Conservation (phyloP, 1,140 invertebrate species). For the Bombus difficillimus region DNA sequence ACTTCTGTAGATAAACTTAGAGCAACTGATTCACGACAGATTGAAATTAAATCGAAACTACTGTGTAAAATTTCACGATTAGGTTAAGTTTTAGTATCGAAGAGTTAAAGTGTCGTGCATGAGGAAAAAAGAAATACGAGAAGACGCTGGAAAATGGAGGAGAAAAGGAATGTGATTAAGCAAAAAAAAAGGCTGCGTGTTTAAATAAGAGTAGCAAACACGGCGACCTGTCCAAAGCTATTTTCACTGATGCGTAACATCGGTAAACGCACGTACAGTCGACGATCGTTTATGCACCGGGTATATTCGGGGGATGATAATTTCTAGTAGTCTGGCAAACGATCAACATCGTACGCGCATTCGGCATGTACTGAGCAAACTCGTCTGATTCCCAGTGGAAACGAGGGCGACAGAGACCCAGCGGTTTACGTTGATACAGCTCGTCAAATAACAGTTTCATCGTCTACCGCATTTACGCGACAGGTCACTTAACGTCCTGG, state of each 20-base stretch:
- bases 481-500: slow-evolving; percentile 61
- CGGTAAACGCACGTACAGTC: slow-evolving; percentile 49
- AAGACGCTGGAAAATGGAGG: too few relatives aligned
- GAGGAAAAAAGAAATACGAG: fast-evolving
- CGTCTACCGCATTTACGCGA: slow-evolving; percentile 49
- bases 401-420: slow-evolving; percentile 34
- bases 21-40: too few relatives aligned
- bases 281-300: slow-evolving; percentile 47
- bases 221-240: slow-evolving; percentile 44
- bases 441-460: slow-evolving; percentile 69
- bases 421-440: slow-evolving; percentile 64
- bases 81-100: neutral
- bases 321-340: slow-evolving; percentile 73
- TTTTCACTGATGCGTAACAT: slow-evolving; percentile 59
- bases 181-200: slow-evolving; percentile 7
- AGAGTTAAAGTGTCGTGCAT: too few relatives aligned
- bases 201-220: slow-evolving; percentile 58
- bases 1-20: neutral
- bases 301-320: slow-evolving; percentile 67
- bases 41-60: too few relatives aligned
- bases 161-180: neutral
- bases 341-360: slow-evolving; percentile 71
- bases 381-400: slow-evolving; percentile 59
- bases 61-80: neutral
- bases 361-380: slow-evolving; percentile 63